A percentile compares a stretch with the other conserved stretches of the same genome.
phyloP scores from a whole-genome alignment of 2,113 vertebrate species.

The Dromiciops gliroides region DNA sequence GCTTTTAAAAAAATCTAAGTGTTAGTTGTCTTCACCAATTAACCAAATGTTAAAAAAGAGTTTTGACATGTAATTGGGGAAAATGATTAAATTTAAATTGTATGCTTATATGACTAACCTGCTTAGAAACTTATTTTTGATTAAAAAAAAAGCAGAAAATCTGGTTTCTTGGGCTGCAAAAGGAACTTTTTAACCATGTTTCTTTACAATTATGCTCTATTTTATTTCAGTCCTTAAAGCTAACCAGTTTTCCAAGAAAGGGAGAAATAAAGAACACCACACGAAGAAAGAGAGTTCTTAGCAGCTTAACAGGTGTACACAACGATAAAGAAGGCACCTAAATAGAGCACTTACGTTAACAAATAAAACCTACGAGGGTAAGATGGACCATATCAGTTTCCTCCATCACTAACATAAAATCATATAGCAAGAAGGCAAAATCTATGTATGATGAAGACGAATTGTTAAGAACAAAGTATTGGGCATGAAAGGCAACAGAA shows the following conservation, averaged over 20 bases:
- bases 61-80: neutral
- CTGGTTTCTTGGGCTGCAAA: neutral
- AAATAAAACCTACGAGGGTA: neutral
- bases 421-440: neutral
- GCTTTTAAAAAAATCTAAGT: neutral
- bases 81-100: neutral
- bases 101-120: neutral
- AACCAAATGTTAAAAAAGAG: neutral
- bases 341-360: neutral
- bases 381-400: neutral
- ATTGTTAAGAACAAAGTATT: neutral
- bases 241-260: neutral
- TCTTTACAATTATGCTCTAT: neutral
- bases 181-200: neutral
- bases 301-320: neutral
- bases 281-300: conserved; percentile 11
- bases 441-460: neutral
- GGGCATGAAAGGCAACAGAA: neutral
- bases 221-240: conserved; percentile 24
- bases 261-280: neutral
- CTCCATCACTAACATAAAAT: neutral
- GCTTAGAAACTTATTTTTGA: neutral
- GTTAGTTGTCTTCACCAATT: too few species aligned
- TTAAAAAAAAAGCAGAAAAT: neutral
- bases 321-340: neutral